Evolutionary conservation across 2,113 vertebrate genomes (phyloP).

Genomic region (Rhadina sibilatrix): DNA sequence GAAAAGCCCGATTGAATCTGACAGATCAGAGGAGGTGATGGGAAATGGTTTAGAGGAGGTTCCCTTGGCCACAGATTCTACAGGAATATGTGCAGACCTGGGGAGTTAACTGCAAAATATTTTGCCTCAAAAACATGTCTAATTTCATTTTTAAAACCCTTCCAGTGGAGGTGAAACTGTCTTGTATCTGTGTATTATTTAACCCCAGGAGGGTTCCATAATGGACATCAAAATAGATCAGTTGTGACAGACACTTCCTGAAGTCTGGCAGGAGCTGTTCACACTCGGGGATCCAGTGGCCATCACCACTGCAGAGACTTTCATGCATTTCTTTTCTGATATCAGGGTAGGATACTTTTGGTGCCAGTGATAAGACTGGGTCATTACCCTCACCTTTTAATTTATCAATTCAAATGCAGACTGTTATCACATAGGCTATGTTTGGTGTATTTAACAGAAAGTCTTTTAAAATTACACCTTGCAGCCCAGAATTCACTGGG

Average conservation of each 20-base stretch:
- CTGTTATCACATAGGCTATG: no score
- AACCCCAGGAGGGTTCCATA: constrained; percentile 71
- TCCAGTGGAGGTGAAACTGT: constrained; percentile 75
- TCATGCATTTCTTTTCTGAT: background rate
- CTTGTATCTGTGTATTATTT: constrained; percentile 73
- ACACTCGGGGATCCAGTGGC: constrained; percentile 27
- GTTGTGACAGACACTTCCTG: constrained; percentile 78
- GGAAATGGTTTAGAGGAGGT: constrained; percentile 73
- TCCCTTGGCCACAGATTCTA: constrained; percentile 70
- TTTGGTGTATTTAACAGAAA: no score
- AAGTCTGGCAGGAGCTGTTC: constrained; percentile 43
- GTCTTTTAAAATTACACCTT: no score
- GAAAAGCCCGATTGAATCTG: constrained; percentile 70
- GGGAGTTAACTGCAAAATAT: constrained; percentile 67
- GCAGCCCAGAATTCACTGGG: no score
- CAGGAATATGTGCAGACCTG: constrained; percentile 64
- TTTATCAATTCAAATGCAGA: no score
- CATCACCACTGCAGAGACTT: background rate
- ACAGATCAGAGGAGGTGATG: constrained; percentile 74
- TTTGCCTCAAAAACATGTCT: constrained; percentile 82
- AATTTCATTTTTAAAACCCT: constrained; percentile 78
- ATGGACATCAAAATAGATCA: constrained; percentile 72
- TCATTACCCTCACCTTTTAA: background rate
- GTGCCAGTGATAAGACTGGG: background rate
- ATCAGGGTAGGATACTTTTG: background rate